A percentile compares a stretch with the other conserved stretches of the same genome.
Evolutionary conservation across 2,113 vertebrate species (phyloP).

Genomic region (Regulus satrapa): DNA sequence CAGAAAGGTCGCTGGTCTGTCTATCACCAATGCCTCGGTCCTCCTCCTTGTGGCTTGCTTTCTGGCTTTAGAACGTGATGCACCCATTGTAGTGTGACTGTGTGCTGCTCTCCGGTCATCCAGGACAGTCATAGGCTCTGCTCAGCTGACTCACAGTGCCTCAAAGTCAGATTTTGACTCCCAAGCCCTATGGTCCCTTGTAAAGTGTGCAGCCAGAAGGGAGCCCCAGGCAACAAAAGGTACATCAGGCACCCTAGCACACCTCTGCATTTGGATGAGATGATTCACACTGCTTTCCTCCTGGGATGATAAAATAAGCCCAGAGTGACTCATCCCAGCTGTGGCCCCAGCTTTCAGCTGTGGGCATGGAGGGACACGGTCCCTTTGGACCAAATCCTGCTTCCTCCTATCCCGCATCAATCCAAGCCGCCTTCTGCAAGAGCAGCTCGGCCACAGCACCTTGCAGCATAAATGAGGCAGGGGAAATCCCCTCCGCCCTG

Average conservation of each 20-base stretch:
- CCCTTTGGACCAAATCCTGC: background rate
- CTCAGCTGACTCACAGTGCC: background rate
- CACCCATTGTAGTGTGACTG: accelerated
- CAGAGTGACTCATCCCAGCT: background rate
- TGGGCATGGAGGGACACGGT: background rate
- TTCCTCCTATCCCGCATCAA: background rate
- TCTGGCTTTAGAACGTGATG: background rate
- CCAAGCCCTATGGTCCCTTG: background rate
- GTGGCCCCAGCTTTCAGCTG: background rate
- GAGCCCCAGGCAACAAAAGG: background rate
- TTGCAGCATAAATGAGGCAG: background rate
- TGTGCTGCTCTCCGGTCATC: accelerated
- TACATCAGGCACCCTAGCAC: background rate
- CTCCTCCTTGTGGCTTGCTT: background rate
- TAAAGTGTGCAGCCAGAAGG: background rate
- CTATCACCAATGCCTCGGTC: accelerated
- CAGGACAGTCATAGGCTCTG: background rate
- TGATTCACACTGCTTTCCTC: background rate
- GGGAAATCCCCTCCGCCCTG: background rate
- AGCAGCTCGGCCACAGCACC: background rate
- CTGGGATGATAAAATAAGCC: background rate
- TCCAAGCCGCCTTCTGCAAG: accelerated
- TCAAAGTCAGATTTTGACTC: background rate
- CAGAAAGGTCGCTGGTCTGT: background rate
- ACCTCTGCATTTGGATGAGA: background rate